A percentile compares a stretch with the other conserved stretches of the same genome.
These are phyloP conservation scores for Cinclus mexicanus DNA, from an alignment of 2,113 vertebrate species.

Conservation along the genomic window DNA sequence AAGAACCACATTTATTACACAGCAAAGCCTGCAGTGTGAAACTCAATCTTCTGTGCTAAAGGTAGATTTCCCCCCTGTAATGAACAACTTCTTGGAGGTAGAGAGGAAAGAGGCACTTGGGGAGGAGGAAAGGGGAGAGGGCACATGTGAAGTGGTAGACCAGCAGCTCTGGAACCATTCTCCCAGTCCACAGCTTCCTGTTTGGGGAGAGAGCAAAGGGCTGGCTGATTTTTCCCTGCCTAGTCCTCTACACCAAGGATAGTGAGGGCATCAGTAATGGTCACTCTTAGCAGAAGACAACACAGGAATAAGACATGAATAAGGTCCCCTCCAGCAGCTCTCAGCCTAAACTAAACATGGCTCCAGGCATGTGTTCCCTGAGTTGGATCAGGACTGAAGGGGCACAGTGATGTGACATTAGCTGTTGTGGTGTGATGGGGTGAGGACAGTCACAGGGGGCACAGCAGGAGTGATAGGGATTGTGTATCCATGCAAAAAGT, in stretches of 20 bases:
- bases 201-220: neutral
- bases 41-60: neutral
- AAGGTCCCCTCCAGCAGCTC: neutral
- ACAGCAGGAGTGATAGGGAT: neutral
- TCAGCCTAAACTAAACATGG: neutral
- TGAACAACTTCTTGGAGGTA: neutral
- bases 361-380: neutral
- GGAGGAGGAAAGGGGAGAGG: neutral
- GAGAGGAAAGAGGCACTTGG: neutral
- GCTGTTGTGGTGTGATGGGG: neutral
- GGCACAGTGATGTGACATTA: rapidly evolving
- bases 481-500: neutral
- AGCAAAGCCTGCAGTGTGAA: neutral
- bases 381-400: neutral
- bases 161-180: neutral
- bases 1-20: neutral
- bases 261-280: neutral
- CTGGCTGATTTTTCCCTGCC: neutral
- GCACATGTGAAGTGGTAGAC: neutral
- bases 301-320: neutral
- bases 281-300: neutral
- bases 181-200: neutral
- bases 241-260: neutral
- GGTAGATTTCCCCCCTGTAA: neutral
- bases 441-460: rapidly evolving